Evolutionary conservation across 1,140 invertebrate genomes (phyloP).

Genomic region (Liolophura sinensis): DNA sequence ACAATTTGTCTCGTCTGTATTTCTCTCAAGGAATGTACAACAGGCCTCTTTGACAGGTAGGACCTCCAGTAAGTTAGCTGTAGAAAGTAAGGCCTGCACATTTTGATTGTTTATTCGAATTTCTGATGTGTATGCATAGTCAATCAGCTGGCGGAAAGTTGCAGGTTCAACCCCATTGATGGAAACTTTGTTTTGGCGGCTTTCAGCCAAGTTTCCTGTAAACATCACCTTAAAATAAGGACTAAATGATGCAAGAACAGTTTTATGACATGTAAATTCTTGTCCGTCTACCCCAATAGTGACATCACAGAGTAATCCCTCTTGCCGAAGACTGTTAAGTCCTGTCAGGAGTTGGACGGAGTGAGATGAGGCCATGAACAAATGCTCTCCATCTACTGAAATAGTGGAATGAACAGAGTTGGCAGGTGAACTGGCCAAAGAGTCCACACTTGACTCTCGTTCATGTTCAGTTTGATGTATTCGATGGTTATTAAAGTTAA

Average conservation of each 20-base stretch:
- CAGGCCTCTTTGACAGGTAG: slow-evolving; percentile 63
- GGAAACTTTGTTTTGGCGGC: slow-evolving; percentile 57
- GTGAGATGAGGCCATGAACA: slow-evolving; percentile 38
- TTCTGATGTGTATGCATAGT: slow-evolving; percentile 64
- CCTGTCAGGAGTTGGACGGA: slow-evolving; percentile 56
- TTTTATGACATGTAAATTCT: slow-evolving; percentile 60
- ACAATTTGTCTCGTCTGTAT: slow-evolving; percentile 65
- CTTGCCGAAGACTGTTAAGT: slow-evolving; percentile 58
- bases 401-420: slow-evolving; percentile 1
- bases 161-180: slow-evolving; percentile 62
- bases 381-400: slow-evolving; percentile 27
- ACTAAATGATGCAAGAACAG: slow-evolving; percentile 61
- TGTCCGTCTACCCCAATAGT: slow-evolving; percentile 55
- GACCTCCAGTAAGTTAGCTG: slow-evolving; percentile 64
- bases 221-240: slow-evolving; percentile 63
- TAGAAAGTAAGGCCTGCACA: slow-evolving; percentile 64
- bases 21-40: slow-evolving; percentile 62
- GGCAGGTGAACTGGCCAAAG: slow-evolving; percentile 11
- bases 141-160: slow-evolving; percentile 59
- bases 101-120: slow-evolving; percentile 62
- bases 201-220: slow-evolving; percentile 57
- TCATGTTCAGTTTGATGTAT: slow-evolving; percentile 2
- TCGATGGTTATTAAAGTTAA: slow-evolving; percentile 11
- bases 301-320: slow-evolving; percentile 60
- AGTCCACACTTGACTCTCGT: slow-evolving; percentile 15